Conservation (phyloP, 2,888 invertebrate genomes). For the Bugulina stolonifera region DNA sequence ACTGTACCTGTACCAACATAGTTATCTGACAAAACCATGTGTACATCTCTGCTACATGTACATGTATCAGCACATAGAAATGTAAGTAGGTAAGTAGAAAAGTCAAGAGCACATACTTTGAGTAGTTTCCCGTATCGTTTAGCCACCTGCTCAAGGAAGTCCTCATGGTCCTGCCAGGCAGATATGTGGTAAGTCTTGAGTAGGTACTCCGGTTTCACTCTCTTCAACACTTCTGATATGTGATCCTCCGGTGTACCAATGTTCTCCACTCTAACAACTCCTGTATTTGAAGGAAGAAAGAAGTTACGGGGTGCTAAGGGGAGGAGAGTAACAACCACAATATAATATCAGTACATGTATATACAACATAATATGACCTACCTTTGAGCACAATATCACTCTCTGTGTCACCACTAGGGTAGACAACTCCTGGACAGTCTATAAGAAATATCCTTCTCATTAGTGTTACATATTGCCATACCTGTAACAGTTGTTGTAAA, state of each 20-base stretch:
- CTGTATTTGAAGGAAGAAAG: neutral
- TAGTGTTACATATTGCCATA: constrained; percentile 98
- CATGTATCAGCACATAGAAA: no score
- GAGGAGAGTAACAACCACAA: no score
- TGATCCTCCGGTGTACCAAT: constrained; percentile 92
- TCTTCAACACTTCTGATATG: constrained; percentile 73
- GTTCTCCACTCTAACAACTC: constrained; percentile 75
- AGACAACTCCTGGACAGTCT: constrained; percentile 98
- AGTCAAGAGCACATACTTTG: constrained; percentile 58
- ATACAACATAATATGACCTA: no score
- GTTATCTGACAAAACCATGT: no score
- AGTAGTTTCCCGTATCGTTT: constrained; percentile 78
- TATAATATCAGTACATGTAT: neutral
- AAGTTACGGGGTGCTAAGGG: neutral
- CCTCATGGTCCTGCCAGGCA: constrained; percentile 72
- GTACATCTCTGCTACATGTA: no score
- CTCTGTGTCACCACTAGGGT: constrained; percentile 85
- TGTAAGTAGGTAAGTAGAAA: no score
- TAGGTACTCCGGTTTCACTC: constrained; percentile 83
- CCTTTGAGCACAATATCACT: constrained; percentile 89
- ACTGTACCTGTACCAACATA: no score
- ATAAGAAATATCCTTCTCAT: constrained; percentile 95
- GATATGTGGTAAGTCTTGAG: constrained; percentile 74
- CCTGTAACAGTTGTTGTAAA: no score
- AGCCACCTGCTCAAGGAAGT: constrained; percentile 88